Base-by-base conservation (phyloP, 2,113 vertebrate species). In the Lampris incognitus region DNA sequence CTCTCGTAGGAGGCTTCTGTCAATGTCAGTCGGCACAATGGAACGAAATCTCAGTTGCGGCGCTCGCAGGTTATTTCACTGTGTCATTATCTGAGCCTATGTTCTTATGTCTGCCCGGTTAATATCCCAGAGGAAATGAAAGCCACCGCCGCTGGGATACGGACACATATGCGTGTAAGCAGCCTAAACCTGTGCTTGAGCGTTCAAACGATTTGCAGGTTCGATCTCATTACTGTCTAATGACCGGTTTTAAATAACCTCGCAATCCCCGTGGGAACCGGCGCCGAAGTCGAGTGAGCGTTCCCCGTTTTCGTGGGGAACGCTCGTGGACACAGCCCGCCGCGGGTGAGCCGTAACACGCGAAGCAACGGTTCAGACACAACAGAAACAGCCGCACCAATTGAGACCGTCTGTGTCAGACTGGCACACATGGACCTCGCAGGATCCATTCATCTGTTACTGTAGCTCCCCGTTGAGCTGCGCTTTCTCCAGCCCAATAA, bases 21-120 rank as follows among this genome's bases (percentile, higher is more conserved):
- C 93, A 94, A 90, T 94, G 88, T 84, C 87, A 87, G 67, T 61
- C 52, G 66, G 79, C 77, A 88, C 87, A 90, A 89, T 83, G 54
- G 82, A 84, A 72, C 76, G 11, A 74, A 70, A 80, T 81, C 69
- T 49, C 49, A 57, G 72, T 64, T 4, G 59, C 46, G 76, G 76
- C 74, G 66, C 58, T 70, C 36, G 3, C 38, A 36, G 49, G 66
- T 76, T 84, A 72, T 84, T 83, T 82, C 77, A 83, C 81, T 83
- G 80, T 86, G 81, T 76, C 76, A 77, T 72, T 75, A 70, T 83
- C 24, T 71, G 62, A 72, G 80, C 41, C 64, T 60, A 55, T 85
- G 83, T 84, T 83, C 76, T 72, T 65, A 65, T 76, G 82, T 71
- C 79, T 74, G 68, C 74, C 13, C 36, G 3, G 59, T 37, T 72